Evolutionary conservation across 1,140 invertebrate genomes (phyloP), one percentile per base, ranked within the genome.

Genomic region (Oncopeltus fasciatus): DNA sequence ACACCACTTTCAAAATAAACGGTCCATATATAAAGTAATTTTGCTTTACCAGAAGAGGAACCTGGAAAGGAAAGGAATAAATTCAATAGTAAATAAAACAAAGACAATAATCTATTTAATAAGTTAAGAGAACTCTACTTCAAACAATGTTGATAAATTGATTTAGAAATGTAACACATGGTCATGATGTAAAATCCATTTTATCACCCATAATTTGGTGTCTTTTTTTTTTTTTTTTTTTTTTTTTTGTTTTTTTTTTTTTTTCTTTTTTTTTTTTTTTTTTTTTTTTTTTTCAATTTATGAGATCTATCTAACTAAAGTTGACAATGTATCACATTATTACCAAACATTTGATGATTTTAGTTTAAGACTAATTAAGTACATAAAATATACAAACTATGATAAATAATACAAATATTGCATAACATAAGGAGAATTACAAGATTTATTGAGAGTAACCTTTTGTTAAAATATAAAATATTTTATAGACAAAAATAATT

Each of bases 291-390:
- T 53, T 27, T 24, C 14, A 53, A 14, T 24, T 2, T 8, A 53
- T 53, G 49, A 53, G 49, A 53, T 53, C 49, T 53, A 53, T 53
- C 49, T 24, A 53, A 53, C 49, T 24, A 24, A 53, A 53, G 49
- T 53, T 53, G 26, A 53, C 14, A 24, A 53, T 20, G 49, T 11
- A 53, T 53, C 49, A 53, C 49, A 53, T 53, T 2, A 53, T 24
- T 53, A 53, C 24, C 21, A 53, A 53, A 53, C 49, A 24, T 53
- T 53, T 53, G 21, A 26, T 8, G 21, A 53, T 24, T 24, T 5
- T 2, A 8, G 21, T 14, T 24, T 26, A 53, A 24, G 18, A 4
- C 1, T 8, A 53, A 53, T 53, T 53, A 53, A 53, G 49, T 53
- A 53, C 49, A 53, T 53, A 18, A 53, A 53, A 53, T 24, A n/a